Base-by-base conservation (phyloP, 2,113 vertebrate species). In the Trogon surrucura region DNA sequence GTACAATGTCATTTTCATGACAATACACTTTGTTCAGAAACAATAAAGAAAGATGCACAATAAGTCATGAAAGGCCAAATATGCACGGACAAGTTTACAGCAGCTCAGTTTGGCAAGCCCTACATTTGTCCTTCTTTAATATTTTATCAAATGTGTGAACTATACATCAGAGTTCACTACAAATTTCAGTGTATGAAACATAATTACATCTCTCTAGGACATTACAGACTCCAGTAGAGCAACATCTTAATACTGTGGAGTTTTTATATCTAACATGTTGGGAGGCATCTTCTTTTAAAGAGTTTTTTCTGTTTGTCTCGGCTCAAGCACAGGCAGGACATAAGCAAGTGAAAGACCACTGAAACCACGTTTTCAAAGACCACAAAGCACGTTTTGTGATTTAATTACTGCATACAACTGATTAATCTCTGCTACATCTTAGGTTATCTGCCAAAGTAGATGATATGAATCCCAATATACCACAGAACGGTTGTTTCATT, bases 1-100 rank as follows among this genome's bases (percentile, higher is more conserved):
- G 94, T 97, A 97, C 96, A 97, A 96, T 97, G 97, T 97, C 96
- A 97, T 97, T 96, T 96, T 96, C 95, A 57, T 97, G 96, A 97
- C 97, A 97, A 96, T 96, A 96, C 85, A 85, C 89, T 88, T 93
- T 3, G 6, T 95, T 95, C 44, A 86, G 83, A 96, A 97, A 93
- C 87, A 97, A 96, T 91, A 96, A 97, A 95, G 96, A 96, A 94
- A 90, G 80, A 93, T 85, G 85, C 89, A 86, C 57, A 36, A 61
- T 96, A 94, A 93, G 92, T 95, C 95, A 94, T 60, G 85, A 96
- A 97, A 97, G 97, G 97, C 97, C 96, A 98, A 96, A 95, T 88
- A 93, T 88, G 72, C 92, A 95, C 1, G 80, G 91, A 95, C 95
- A 93, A 94, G 81, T 96, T 88, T 96, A 75, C 51, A 87, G 87